These are phyloP conservation scores for Buathra laborator DNA, from an alignment of 2,888 invertebrate genomes.

Conservation along the genomic window DNA sequence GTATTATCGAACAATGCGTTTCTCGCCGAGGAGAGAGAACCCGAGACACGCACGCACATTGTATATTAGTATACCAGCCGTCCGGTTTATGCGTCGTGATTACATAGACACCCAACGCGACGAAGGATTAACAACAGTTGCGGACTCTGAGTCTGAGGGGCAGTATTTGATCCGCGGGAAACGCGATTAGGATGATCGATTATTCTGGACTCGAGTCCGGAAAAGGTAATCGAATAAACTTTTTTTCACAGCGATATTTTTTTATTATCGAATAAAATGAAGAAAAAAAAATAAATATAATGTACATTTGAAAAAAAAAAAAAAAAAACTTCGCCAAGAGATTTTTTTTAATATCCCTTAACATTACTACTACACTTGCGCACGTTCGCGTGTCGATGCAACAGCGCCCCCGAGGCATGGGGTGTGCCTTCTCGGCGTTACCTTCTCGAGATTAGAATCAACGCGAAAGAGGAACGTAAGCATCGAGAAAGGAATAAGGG, in stretches of 20 bases:
- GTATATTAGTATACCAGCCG: conserved; percentile 47
- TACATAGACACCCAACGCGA: conserved; percentile 32
- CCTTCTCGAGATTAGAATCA: conserved; percentile 33
- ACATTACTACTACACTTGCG: too few relatives aligned
- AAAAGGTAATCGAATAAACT: neutral
- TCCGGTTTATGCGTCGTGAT: conserved; percentile 61
- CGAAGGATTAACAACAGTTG: conserved; percentile 25
- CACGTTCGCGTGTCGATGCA: too few relatives aligned
- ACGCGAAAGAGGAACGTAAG: conserved; percentile 26
- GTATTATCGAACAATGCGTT: conserved; percentile 81
- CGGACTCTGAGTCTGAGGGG: neutral
- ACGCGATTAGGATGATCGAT: conserved; percentile 22
- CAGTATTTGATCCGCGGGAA: neutral
- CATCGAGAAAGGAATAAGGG: conserved; percentile 28
- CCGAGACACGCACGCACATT: conserved; percentile 49
- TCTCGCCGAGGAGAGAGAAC: conserved; percentile 64
- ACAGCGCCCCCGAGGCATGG: too few relatives aligned
- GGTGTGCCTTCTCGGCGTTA: too few relatives aligned
- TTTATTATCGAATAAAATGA: too few relatives aligned
- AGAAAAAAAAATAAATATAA: too few relatives aligned
- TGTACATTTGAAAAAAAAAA: too few relatives aligned
- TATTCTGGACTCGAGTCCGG: neutral
- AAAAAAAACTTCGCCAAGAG: too few relatives aligned
- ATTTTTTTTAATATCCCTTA: too few relatives aligned
- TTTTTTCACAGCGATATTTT: too few relatives aligned